A percentile compares a stretch with the other conserved stretches of the same genome.
phyloP scores from a whole-genome alignment of 2,113 vertebrate species.

The Bujurquina vittata region DNA sequence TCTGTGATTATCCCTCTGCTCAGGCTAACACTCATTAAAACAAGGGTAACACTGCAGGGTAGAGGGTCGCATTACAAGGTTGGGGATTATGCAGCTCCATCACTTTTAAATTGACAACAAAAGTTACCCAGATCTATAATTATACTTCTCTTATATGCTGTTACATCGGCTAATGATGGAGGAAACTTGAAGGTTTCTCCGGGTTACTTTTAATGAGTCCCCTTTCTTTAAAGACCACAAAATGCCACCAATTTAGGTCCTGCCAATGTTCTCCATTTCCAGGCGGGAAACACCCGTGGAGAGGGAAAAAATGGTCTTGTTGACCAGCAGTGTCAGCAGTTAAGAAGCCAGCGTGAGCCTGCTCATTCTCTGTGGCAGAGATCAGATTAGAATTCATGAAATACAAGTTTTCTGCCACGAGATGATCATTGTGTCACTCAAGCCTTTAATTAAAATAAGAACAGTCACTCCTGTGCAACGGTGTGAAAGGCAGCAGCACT shows the following conservation, averaged over 20 bases:
- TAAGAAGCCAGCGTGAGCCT: slow-evolving; percentile 92
- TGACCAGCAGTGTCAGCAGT: slow-evolving; percentile 90
- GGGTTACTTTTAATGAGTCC: slow-evolving; percentile 95
- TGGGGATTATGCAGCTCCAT: slow-evolving; percentile 87
- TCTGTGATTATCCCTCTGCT: slow-evolving; percentile 77
- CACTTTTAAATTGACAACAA: slow-evolving; percentile 97
- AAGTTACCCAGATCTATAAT: slow-evolving; percentile 96
- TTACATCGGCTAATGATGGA: slow-evolving; percentile 93
- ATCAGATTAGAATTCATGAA: slow-evolving; percentile 95
- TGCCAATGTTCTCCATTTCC: slow-evolving; percentile 94
- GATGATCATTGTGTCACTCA: slow-evolving; percentile 86
- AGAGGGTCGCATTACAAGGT: slow-evolving; percentile 86
- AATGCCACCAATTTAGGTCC: slow-evolving; percentile 97
- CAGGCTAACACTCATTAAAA: slow-evolving; percentile 93
- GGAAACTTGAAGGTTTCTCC: slow-evolving; percentile 86
- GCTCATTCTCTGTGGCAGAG: slow-evolving; percentile 86
- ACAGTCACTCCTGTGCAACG: slow-evolving; percentile 39
- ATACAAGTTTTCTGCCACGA: slow-evolving; percentile 92
- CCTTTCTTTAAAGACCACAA: slow-evolving; percentile 90
- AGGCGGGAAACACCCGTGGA: slow-evolving; percentile 90
- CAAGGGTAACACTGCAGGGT: slow-evolving; percentile 84
- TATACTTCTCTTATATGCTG: slow-evolving; percentile 94
- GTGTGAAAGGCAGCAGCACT: slow-evolving; percentile 21
- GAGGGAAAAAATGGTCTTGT: slow-evolving; percentile 86
- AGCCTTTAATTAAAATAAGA: slow-evolving; percentile 93